Conservation (phyloP, 2,113 vertebrate species). For the Actenoides hombroni region DNA sequence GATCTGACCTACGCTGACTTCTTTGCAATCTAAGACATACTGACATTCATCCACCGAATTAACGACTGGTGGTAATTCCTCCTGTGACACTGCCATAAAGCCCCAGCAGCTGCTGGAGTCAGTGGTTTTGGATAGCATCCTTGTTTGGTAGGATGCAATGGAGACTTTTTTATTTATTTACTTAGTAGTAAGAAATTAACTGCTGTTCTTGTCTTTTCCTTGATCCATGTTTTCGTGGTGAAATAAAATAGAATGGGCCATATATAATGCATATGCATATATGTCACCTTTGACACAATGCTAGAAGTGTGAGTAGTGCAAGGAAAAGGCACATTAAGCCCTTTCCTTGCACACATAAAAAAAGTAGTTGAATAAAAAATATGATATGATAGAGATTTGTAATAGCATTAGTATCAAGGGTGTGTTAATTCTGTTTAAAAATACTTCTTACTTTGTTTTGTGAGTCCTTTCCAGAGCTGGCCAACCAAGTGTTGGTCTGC, state of each 20-base stretch:
- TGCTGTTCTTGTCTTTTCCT: background rate
- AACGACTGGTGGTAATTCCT: background rate
- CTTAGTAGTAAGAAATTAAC: background rate
- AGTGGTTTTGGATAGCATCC: background rate
- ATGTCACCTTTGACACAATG: background rate
- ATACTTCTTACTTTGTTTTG: background rate
- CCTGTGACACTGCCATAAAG: background rate
- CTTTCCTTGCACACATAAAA: background rate
- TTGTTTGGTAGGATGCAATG: background rate
- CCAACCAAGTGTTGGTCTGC: background rate
- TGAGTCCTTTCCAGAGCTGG: background rate
- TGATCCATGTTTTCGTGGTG: background rate
- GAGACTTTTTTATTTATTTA: background rate
- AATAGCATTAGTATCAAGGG: background rate
- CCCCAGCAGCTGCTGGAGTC: background rate
- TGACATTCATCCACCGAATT: background rate
- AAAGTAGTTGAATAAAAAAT: background rate
- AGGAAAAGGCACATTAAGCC: background rate
- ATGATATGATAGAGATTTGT: background rate
- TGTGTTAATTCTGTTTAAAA: background rate
- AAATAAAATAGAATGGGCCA: background rate
- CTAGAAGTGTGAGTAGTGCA: background rate
- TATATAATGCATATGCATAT: background rate
- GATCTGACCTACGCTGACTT: background rate
- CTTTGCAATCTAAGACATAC: background rate